phyloP scores from a whole-genome alignment of 1,140 invertebrate genomes.

The Chlorops oryzae region DNA sequence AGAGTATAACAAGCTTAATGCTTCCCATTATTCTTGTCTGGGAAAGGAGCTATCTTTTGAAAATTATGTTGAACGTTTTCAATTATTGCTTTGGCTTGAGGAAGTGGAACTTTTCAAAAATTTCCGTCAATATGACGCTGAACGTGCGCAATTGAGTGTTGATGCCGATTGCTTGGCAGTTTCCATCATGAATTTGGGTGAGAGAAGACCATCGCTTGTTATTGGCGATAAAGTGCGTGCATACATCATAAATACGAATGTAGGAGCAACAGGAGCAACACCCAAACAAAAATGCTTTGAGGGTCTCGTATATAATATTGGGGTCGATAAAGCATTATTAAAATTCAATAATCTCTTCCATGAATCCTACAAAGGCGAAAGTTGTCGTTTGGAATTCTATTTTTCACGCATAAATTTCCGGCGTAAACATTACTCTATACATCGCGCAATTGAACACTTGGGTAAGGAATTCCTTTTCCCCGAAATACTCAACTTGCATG shows the following conservation, averaged over 20 bases:
- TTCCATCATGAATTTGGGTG: slow-evolving; percentile 67
- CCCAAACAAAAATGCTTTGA: slow-evolving; percentile 58
- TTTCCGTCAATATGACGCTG: slow-evolving; percentile 62
- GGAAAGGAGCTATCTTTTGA: slow-evolving; percentile 47
- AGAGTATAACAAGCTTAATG: slow-evolving; percentile 34
- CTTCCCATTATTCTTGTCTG: slow-evolving; percentile 49
- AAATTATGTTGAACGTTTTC: slow-evolving; percentile 61
- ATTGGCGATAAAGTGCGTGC: slow-evolving; percentile 66
- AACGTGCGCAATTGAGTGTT: slow-evolving; percentile 55
- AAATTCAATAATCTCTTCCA: slow-evolving; percentile 68
- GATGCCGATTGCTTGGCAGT: slow-evolving; percentile 63
- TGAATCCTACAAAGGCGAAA: slow-evolving; percentile 56
- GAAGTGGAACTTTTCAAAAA: slow-evolving; percentile 59
- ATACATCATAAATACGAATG: slow-evolving; percentile 48
- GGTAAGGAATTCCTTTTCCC: slow-evolving; percentile 59
- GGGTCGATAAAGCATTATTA: slow-evolving; percentile 56
- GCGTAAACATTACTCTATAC: slow-evolving; percentile 59
- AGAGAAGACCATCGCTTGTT: slow-evolving; percentile 73
- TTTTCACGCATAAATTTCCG: slow-evolving; percentile 52
- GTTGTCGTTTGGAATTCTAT: slow-evolving; percentile 55
- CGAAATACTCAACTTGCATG: slow-evolving; percentile 27
- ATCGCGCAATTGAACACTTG: slow-evolving; percentile 51
- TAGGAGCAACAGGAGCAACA: slow-evolving; percentile 21
- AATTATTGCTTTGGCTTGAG: slow-evolving; percentile 66
- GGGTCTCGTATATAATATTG: slow-evolving; percentile 68